A percentile compares a stretch with the other conserved stretches of the same genome.
These are phyloP conservation scores for Pantherophis vulpinus DNA, from an alignment of 2,797 vertebrate genomes.

Conservation along the genomic window DNA sequence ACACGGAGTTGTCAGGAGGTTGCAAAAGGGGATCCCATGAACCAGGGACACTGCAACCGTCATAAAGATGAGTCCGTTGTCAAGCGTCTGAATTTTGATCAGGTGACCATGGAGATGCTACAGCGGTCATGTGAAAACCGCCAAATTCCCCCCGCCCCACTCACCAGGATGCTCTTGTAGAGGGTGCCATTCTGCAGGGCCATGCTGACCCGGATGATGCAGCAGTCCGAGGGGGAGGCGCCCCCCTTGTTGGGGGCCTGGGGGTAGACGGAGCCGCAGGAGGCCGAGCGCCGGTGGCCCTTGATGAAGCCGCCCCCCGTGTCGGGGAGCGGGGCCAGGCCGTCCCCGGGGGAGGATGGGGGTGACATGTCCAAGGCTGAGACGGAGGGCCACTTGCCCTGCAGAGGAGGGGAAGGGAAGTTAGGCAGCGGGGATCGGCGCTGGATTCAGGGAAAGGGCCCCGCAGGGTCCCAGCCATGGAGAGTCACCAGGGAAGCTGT, in stretches of 20 bases:
- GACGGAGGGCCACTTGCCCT: conserved; percentile 86
- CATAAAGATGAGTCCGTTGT: too few species aligned
- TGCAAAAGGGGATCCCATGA: too few species aligned
- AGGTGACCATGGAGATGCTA: too few species aligned
- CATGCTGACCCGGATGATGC: conserved; percentile 86
- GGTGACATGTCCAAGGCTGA: conserved; percentile 79
- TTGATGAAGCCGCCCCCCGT: conserved; percentile 52
- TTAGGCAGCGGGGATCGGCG: accelerated
- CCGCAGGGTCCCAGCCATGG: too few species aligned
- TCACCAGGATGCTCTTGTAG: conserved; percentile 90
- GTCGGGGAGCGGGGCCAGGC: conserved; percentile 62
- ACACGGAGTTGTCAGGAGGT: too few species aligned
- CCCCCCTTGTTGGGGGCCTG: conserved; percentile 46
- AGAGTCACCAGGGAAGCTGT: not conserved
- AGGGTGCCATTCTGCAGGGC: conserved; percentile 86
- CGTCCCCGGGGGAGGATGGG: conserved; percentile 58
- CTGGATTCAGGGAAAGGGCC: not conserved
- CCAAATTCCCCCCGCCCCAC: not conserved
- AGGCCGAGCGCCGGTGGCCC: conserved; percentile 83
- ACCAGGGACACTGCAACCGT: accelerated
- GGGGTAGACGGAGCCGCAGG: conserved; percentile 59
- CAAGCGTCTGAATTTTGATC: too few species aligned
- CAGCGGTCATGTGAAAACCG: too few species aligned
- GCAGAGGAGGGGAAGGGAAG: conserved; percentile 50
- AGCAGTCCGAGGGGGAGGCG: conserved; percentile 82